phyloP scores from a whole-genome alignment of 2,888 invertebrate genomes.

The Cactoblastis cactorum region DNA sequence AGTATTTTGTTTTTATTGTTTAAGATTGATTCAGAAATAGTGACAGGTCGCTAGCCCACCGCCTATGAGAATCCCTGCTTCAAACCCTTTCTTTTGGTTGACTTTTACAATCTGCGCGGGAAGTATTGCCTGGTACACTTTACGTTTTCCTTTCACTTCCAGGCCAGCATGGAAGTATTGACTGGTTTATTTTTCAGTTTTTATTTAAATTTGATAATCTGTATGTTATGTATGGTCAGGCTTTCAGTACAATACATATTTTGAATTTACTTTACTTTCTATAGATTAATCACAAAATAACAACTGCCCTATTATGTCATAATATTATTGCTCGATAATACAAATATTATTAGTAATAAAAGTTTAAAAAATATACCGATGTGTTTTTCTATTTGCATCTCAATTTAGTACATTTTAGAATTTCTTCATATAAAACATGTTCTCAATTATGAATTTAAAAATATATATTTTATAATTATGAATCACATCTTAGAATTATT shows the following conservation, averaged over 20 bases:
- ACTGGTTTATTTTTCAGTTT: no score
- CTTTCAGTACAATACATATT: not conserved
- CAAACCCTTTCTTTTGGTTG: no score
- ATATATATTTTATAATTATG: constrained; percentile 25
- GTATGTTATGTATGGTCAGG: not conserved
- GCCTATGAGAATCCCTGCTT: no score
- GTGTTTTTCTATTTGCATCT: constrained; percentile 14
- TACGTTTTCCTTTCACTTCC: no score
- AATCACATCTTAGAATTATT: constrained; percentile 61
- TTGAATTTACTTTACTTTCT: constrained; percentile 4
- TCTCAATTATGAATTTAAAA: constrained; percentile 21
- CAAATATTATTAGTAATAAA: constrained; percentile 34
- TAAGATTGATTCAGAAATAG: no score
- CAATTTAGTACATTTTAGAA: constrained; percentile 21
- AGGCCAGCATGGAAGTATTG: no score
- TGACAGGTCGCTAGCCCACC: no score
- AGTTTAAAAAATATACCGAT: constrained; percentile 33
- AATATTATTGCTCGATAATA: constrained; percentile 27
- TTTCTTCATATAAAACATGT: constrained; percentile 25
- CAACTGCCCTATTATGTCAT: constrained; percentile 41
- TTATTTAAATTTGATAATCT: not conserved
- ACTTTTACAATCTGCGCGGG: no score
- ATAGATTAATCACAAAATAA: constrained; percentile 36
- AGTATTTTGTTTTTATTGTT: no score
- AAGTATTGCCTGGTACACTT: no score